Evolutionary conservation across 2,888 invertebrate species (phyloP).

Genomic region (Drosophila rellima): DNA sequence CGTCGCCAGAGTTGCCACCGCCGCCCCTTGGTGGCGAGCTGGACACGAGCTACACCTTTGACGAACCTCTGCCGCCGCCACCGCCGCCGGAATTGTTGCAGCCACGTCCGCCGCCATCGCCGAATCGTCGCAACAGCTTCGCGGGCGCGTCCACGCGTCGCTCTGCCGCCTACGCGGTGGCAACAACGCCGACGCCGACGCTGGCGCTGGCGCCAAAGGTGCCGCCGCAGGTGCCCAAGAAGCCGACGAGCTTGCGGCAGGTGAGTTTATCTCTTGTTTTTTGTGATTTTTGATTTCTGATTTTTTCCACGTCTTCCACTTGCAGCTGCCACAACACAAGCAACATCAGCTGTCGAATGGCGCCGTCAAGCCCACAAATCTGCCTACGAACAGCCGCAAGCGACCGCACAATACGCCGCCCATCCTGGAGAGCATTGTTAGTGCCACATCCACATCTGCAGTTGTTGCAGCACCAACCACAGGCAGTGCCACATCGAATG

Average conservation of each 20-base stretch:
- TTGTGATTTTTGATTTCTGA: not conserved
- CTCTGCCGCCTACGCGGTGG: constrained; percentile 56
- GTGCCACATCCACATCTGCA: not conserved
- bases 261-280: constrained; percentile 49
- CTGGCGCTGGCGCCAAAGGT: constrained; percentile 80
- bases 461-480: constrained; percentile 50
- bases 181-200: constrained; percentile 53
- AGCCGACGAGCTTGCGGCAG: constrained; percentile 83
- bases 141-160: constrained; percentile 85
- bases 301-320: not conserved
- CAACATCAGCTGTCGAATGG: constrained; percentile 77
- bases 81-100: constrained; percentile 85
- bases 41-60: constrained; percentile 81
- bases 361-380: constrained; percentile 57
- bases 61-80: constrained; percentile 86
- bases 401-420: constrained; percentile 85
- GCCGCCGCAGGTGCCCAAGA: constrained; percentile 85
- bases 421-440: constrained; percentile 75
- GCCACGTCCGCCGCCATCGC: constrained; percentile 79
- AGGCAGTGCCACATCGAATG: constrained; percentile 21
- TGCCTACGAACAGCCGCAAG: constrained; percentile 80
- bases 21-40: constrained; percentile 83
- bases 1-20: constrained; percentile 85
- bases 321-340: constrained; percentile 54
- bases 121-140: constrained; percentile 85